Percentiles rank a stretch among this genome's conserved stretches.
phyloP scores from a whole-genome alignment of 2,113 vertebrate species.

The Trogon surrucura region DNA sequence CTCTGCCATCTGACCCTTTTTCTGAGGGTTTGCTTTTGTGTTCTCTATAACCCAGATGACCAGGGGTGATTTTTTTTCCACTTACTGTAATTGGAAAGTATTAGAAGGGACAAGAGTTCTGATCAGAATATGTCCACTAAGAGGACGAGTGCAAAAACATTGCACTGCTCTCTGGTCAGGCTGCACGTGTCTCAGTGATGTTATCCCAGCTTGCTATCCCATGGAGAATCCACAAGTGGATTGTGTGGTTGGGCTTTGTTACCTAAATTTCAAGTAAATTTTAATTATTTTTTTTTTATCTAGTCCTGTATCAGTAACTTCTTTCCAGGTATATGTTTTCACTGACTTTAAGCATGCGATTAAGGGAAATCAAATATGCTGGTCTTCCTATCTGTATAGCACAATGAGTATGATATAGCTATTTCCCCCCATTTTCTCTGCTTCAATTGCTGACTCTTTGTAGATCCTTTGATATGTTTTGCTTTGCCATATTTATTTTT shows the following conservation, averaged over 20 bases:
- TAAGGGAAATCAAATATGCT: neutral
- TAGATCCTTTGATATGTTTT: neutral
- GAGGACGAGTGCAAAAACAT: neutral
- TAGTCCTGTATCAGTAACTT: neutral
- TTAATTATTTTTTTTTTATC: neutral
- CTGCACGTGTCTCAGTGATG: rapidly evolving
- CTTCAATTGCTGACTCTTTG: neutral
- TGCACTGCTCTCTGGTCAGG: neutral
- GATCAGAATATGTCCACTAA: neutral
- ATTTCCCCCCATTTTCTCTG: neutral
- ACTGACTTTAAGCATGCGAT: neutral
- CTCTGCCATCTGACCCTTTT: neutral
- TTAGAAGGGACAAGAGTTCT: neutral
- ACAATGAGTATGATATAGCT: neutral
- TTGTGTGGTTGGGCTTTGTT: neutral
- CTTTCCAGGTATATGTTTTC: neutral
- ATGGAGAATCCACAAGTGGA: neutral
- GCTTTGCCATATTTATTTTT: neutral
- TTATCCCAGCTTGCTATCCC: neutral
- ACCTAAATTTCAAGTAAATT: neutral
- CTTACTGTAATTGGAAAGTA: neutral
- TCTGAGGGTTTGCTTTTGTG: neutral
- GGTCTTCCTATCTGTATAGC: neutral
- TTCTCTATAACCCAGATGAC: neutral
- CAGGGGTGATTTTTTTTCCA: neutral